A percentile compares a stretch with the other conserved stretches of the same genome.
Conservation (phyloP, 2,113 vertebrate species). For the Anser cygnoides region DNA sequence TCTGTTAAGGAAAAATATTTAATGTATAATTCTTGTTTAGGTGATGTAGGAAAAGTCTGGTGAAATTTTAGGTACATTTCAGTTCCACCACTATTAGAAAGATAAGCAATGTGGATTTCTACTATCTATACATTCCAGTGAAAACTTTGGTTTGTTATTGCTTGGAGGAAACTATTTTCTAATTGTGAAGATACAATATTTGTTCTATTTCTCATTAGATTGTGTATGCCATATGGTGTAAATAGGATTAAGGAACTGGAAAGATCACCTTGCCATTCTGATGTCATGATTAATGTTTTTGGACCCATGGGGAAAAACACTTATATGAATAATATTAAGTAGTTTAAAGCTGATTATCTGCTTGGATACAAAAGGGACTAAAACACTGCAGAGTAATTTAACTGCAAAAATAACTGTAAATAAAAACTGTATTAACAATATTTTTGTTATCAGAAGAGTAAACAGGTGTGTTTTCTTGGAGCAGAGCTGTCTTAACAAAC, state of each 20-base stretch:
- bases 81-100: neutral
- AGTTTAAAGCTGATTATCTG: slow-evolving; percentile 55
- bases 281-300: slow-evolving; percentile 46
- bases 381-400: slow-evolving; percentile 34
- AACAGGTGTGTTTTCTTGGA: slow-evolving; percentile 77
- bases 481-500: slow-evolving; percentile 52
- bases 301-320: neutral
- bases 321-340: neutral
- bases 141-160: neutral
- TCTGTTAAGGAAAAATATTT: neutral
- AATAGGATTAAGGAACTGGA: slow-evolving; percentile 42
- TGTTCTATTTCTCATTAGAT: neutral
- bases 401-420: slow-evolving; percentile 44
- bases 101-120: neutral
- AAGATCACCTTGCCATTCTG: slow-evolving; percentile 54
- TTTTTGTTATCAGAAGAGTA: slow-evolving; percentile 66
- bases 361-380: slow-evolving; percentile 24
- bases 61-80: neutral
- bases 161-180: neutral
- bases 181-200: neutral
- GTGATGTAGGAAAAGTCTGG: neutral
- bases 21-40: neutral
- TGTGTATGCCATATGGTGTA: slow-evolving; percentile 4
- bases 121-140: neutral
- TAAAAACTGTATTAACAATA: slow-evolving; percentile 54